Conservation (phyloP, 2,797 vertebrate species). For the Podarcis lilfordi region DNA sequence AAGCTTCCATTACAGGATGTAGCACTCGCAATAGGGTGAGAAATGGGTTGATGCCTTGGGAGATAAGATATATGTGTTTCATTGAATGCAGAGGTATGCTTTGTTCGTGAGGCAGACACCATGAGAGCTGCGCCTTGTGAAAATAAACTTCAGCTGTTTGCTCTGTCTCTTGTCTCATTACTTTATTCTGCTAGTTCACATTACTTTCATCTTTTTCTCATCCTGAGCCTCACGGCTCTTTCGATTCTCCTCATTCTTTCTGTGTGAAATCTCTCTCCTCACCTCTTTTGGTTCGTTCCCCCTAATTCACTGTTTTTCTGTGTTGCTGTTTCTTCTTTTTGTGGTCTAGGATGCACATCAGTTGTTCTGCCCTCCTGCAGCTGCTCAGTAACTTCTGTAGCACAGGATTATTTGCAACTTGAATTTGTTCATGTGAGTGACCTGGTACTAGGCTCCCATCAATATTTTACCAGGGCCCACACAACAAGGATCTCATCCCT, state of each 20-base stretch:
- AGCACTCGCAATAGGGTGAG: not conserved
- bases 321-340: slow-evolving; percentile 62
- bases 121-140: not conserved
- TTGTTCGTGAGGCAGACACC: not conserved
- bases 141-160: not conserved
- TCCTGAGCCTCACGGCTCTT: slow-evolving; percentile 4
- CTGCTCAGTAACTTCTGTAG: not conserved
- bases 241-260: slow-evolving; percentile 39
- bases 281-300: slow-evolving; percentile 38
- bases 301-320: slow-evolving; percentile 43
- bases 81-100: not conserved
- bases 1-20: not conserved
- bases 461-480: not conserved
- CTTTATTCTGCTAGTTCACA: slow-evolving; percentile 40
- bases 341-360: slow-evolving; percentile 38
- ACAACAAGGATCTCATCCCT: not conserved
- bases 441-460: not conserved
- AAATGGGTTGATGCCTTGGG: not conserved
- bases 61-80: not conserved
- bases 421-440: not conserved
- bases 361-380: not conserved
- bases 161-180: slow-evolving; percentile 38
- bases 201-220: slow-evolving; percentile 15
- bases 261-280: slow-evolving; percentile 33
- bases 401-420: not conserved